These are phyloP conservation scores for Drosophila lacertosa DNA, from an alignment of 1,140 invertebrate species.

Conservation along the genomic window DNA sequence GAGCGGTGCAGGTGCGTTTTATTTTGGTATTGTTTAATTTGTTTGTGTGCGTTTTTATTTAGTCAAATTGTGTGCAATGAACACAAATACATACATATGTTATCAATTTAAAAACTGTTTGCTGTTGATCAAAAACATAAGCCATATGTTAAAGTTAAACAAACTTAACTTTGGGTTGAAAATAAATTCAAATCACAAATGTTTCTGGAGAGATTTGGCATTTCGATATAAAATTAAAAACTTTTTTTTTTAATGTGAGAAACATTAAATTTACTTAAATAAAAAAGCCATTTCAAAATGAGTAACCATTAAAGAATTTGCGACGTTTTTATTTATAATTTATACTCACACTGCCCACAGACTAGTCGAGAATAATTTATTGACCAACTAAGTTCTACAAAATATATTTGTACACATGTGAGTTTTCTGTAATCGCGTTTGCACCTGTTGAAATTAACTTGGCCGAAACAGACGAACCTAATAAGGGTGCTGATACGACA, in stretches of 20 bases:
- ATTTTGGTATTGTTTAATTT: slow-evolving; percentile 27
- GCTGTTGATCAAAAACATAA: neutral
- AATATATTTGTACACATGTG: slow-evolving; percentile 8
- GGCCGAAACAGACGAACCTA: slow-evolving; percentile 20
- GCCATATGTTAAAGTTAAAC: no score
- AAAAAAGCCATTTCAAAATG: no score
- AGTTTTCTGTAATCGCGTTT: slow-evolving; percentile 51
- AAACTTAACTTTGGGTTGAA: no score
- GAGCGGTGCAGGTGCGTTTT: slow-evolving; percentile 38
- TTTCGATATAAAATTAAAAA: no score
- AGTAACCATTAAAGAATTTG: no score
- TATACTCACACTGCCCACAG: slow-evolving; percentile 71
- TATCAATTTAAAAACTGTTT: neutral
- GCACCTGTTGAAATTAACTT: slow-evolving; percentile 27
- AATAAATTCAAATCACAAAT: no score
- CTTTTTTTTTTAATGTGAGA: no score
- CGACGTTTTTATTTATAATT: no score
- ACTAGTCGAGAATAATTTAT: slow-evolving; percentile 75
- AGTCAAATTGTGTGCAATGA: neutral
- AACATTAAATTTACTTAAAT: no score
- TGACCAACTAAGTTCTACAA: slow-evolving; percentile 33
- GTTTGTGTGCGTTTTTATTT: neutral
- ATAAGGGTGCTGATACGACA: slow-evolving; percentile 69
- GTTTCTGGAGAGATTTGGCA: no score
- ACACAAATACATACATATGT: slow-evolving; percentile 1